These are phyloP conservation scores for Diorhabda sublineata DNA, from an alignment of 1,140 invertebrate genomes.

Conservation along the genomic window DNA sequence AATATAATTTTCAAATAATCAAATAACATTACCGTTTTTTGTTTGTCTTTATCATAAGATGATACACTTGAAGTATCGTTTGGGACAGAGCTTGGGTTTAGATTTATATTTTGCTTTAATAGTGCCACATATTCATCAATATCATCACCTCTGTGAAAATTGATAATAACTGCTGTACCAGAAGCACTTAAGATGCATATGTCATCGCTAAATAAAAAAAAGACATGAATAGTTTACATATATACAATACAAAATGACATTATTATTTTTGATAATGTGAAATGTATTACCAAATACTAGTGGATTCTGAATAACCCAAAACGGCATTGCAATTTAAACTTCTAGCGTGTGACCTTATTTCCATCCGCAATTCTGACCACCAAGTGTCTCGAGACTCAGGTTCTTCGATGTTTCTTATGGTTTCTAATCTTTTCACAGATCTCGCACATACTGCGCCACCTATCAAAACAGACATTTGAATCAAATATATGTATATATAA, in stretches of 20 bases:
- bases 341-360: slow-evolving; percentile 87
- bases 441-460: slow-evolving; percentile 82
- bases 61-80: neutral
- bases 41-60: slow-evolving; percentile 1
- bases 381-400: slow-evolving; percentile 84
- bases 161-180: slow-evolving; percentile 88
- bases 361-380: slow-evolving; percentile 94
- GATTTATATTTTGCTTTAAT: slow-evolving; percentile 9
- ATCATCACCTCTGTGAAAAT: slow-evolving; percentile 51
- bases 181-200: slow-evolving; percentile 89
- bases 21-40: neutral
- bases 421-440: slow-evolving; percentile 83
- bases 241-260: too few species aligned
- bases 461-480: slow-evolving; percentile 28
- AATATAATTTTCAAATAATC: too few species aligned
- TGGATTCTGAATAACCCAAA: slow-evolving; percentile 84
- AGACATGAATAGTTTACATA: too few species aligned
- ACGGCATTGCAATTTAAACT: slow-evolving; percentile 91
- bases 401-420: slow-evolving; percentile 78
- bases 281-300: slow-evolving; percentile 74
- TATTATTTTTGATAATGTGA: slow-evolving; percentile 7
- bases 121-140: slow-evolving; percentile 20
- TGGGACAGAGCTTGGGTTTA: neutral
- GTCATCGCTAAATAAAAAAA: slow-evolving; percentile 69
- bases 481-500: too few species aligned